Base-by-base conservation (phyloP, 2,797 vertebrate genomes). In the Anguilla anguilla region DNA sequence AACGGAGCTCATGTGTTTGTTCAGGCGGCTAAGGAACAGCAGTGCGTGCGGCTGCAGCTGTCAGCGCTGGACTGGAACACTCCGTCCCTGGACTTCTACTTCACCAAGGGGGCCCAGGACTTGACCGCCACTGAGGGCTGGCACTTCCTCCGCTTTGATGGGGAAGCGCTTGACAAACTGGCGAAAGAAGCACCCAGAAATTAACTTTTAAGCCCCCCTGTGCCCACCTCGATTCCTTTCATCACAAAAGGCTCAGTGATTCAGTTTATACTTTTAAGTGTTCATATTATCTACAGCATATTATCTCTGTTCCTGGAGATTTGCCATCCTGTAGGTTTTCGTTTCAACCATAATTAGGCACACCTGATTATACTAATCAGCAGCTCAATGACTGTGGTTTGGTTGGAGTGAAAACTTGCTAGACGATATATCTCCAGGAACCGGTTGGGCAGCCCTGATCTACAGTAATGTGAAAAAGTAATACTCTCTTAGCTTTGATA, bases 31-130 rank as follows among this genome's bases (percentile, higher is more conserved):
- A 90, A 95, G 88, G 92, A 95, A 83, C 95, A 94, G 86, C 92
- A 93, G 88, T 97, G 97, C 91, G 93, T 89, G 25, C 95, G 95
- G 77, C 90, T 97, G 86, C 94, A 96, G 86, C 85, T 98, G 11
- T 88, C 93, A 0, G 97, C 95, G 83, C 89, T 97, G 87, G 91
- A 97, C 85, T 97, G 97, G 97, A 98, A 97, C 88, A 94, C 90
- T 31, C 90, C 91, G 0, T 90, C 97, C 46, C 90, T 95, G 83
- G 93, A 96, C 49, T 97, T 98, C 88, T 98, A 97, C 83, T 90
- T 93, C 61, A 90, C 91, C 59, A 96, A 95, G 86, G 97, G 97
- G 89, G 97, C 95, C 85, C 92, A 91, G 89, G 93, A 98, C 89
- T 92, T 97, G 81, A 97, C 96, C 0, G 95, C 74, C 25, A 91